A percentile compares a stretch with the other conserved stretches of the same genome.
phyloP scores from a whole-genome alignment of 1,140 invertebrate species.

The Steinernema feltiae region DNA sequence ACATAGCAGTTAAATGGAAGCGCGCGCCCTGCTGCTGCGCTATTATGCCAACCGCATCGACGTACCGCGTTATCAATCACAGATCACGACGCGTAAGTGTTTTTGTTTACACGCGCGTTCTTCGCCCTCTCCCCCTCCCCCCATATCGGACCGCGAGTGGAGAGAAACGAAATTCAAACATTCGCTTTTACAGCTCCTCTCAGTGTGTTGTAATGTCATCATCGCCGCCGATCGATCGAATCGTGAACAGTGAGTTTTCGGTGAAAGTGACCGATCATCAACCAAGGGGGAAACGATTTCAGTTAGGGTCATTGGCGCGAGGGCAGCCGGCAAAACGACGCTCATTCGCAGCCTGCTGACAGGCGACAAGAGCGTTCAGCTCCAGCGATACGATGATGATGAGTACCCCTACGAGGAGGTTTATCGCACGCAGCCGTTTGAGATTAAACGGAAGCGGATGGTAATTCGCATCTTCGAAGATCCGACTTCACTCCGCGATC shows the following conservation, averaged over 20 bases:
- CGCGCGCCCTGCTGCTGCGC: no score
- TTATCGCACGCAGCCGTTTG: not conserved
- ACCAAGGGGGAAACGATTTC: not conserved
- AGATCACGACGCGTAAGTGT: no score
- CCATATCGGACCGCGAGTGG: no score
- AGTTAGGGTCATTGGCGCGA: not conserved
- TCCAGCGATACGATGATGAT: not conserved
- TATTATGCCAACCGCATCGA: no score
- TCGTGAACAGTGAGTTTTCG: not conserved
- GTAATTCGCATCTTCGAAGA: not conserved
- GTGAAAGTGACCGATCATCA: not conserved
- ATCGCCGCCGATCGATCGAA: not conserved
- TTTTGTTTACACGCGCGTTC: no score
- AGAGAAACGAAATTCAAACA: no score
- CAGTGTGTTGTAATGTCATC: not conserved
- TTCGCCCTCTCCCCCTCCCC: no score
- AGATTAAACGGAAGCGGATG: not conserved
- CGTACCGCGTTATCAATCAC: no score
- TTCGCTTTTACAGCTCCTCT: no score
- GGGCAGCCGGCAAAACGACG: not conserved
- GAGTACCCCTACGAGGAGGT: conserved; percentile 8
- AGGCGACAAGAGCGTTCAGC: not conserved
- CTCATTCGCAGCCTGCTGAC: not conserved
- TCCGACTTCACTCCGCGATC: not conserved
- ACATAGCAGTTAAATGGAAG: no score